Evolutionary conservation across 2,888 invertebrate genomes (phyloP).

Genomic region (Tupiocoris notatus): DNA sequence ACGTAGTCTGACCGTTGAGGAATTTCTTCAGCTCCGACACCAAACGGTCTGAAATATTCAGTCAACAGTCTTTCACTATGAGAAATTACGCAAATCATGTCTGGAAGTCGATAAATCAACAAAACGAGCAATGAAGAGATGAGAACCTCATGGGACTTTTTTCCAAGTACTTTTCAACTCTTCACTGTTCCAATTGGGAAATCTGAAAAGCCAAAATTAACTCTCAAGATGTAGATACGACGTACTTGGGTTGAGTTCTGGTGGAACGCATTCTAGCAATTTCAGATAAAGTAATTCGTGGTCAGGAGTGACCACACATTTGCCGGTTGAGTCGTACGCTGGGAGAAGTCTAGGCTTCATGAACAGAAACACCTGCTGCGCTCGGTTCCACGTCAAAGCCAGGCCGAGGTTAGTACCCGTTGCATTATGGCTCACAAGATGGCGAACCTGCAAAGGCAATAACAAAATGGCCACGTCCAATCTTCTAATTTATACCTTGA

Average conservation of each 20-base stretch:
- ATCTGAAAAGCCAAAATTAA: no score
- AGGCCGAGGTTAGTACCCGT: slow-evolving; percentile 56
- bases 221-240: no score
- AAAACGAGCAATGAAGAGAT: no score
- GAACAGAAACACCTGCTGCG: slow-evolving; percentile 63
- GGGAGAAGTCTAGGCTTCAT: slow-evolving; percentile 59
- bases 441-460: slow-evolving; percentile 57
- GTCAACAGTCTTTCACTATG: no score
- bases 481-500: no score
- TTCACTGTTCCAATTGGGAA: no score
- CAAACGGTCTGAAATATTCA: slow-evolving; percentile 54
- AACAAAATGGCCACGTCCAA: no score
- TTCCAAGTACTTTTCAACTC: no score
- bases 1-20: slow-evolving; percentile 63
- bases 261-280: slow-evolving; percentile 68
- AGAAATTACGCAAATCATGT: no score
- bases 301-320: slow-evolving; percentile 66
- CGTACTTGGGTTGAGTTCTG: slow-evolving; percentile 64
- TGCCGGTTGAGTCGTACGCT: slow-evolving; percentile 72
- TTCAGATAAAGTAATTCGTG: slow-evolving; percentile 71
- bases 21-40: slow-evolving; percentile 65
- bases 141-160: no score
- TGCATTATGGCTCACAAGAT: slow-evolving; percentile 75
- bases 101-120: no score
- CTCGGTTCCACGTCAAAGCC: slow-evolving; percentile 70